Percentiles rank a stretch among this genome's conserved stretches.
Evolutionary conservation across 2,888 invertebrate species (phyloP).

Genomic region (Euphydryas editha): DNA sequence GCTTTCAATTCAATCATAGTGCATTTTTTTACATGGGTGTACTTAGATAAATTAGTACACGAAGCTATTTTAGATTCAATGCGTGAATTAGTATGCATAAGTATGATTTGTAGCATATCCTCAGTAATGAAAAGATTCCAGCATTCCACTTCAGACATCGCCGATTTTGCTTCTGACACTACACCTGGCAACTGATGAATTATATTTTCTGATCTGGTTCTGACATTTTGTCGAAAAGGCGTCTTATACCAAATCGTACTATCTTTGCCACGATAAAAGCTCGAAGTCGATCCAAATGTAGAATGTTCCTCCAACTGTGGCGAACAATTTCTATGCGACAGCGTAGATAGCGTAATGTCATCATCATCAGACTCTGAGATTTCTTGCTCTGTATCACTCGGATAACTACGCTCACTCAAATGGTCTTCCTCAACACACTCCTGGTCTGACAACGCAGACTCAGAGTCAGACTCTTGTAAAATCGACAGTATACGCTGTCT

Average conservation of each 20-base stretch:
- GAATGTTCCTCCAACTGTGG: too few relatives aligned
- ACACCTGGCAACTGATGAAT: conserved; percentile 36
- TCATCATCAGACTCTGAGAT: conserved; percentile 32
- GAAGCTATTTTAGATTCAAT: conserved; percentile 1
- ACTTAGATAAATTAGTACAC: conserved; percentile 21
- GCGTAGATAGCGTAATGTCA: conserved; percentile 10
- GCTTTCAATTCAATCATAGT: conserved; percentile 22
- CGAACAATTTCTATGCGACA: too few relatives aligned
- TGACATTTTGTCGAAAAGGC: conserved; percentile 36
- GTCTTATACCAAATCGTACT: too few relatives aligned
- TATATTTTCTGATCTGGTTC: conserved; percentile 37
- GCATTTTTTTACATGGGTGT: conserved; percentile 25
- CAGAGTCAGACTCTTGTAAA: conserved; percentile 30
- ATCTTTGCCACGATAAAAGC: conserved; percentile 29
- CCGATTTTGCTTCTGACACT: conserved; percentile 29
- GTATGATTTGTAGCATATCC: conserved; percentile 27
- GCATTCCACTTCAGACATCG: conserved; percentile 30
- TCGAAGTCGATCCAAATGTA: background rate
- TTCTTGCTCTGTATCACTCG: conserved; percentile 35
- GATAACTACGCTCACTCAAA: conserved; percentile 35
- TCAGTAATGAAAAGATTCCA: conserved; percentile 28
- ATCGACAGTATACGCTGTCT: background rate
- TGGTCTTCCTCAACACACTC: too few relatives aligned
- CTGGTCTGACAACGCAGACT: too few relatives aligned
- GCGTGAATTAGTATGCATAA: conserved; percentile 9